Percentiles rank a stretch among this genome's conserved stretches.
These are phyloP conservation scores for Corythornis cristatus DNA, from an alignment of 2,113 vertebrate species.

Conservation along the genomic window DNA sequence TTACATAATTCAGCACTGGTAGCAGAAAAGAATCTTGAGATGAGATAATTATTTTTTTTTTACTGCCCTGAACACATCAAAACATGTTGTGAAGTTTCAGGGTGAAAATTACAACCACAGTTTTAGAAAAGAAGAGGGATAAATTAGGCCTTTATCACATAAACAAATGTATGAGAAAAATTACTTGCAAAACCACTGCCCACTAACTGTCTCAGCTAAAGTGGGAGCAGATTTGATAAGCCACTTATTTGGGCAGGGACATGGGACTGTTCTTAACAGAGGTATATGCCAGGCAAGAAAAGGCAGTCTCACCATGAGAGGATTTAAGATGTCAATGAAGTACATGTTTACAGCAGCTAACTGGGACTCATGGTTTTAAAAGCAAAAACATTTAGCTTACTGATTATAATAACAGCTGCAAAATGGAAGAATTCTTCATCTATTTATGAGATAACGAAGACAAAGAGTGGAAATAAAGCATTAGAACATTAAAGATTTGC, in stretches of 20 bases:
- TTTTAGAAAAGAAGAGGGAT: background rate
- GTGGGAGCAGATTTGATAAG: background rate
- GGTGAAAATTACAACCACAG: background rate
- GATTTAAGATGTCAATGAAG: background rate
- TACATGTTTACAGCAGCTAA: background rate
- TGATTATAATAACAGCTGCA: constrained; percentile 23
- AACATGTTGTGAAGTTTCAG: background rate
- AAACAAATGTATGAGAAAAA: background rate
- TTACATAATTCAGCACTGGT: background rate
- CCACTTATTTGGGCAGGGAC: background rate
- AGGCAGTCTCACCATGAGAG: background rate
- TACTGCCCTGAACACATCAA: background rate
- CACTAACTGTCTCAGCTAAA: background rate
- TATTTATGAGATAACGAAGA: constrained; percentile 9
- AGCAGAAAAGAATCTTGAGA: background rate
- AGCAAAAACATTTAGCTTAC: background rate
- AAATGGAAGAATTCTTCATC: constrained; percentile 14
- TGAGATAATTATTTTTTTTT: background rate
- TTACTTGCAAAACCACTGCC: background rate
- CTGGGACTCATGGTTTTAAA: background rate
- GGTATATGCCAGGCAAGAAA: background rate
- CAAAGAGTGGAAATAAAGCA: background rate
- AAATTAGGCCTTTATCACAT: background rate
- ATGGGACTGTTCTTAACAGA: background rate
- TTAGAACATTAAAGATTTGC: background rate